Conservation (phyloP, 23 tunicate genomes). For the Halocynthia roretzi region DNA sequence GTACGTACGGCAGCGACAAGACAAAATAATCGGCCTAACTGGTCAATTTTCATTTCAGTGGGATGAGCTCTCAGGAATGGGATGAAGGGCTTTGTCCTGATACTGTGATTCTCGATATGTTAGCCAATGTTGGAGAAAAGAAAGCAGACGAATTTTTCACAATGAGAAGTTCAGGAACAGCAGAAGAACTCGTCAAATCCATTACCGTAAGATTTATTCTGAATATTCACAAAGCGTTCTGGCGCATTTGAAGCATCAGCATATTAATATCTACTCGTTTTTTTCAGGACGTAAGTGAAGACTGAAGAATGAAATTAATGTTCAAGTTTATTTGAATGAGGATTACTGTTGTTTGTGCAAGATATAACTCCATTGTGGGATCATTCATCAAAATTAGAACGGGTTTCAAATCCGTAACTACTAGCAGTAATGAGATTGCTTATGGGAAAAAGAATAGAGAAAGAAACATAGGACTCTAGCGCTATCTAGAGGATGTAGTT, state of each 20-base stretch:
- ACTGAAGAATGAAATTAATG: not conserved
- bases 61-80: constrained; percentile 29
- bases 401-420: too few species aligned
- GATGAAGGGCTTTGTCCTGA: constrained; percentile 87
- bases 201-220: constrained; percentile 43
- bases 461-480: too few species aligned
- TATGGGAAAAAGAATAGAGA: too few species aligned
- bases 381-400: too few species aligned
- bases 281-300: constrained; percentile 3
- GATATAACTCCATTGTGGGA: too few species aligned
- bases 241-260: not conserved
- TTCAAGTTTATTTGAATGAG: not conserved
- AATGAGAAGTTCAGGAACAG: constrained; percentile 47
- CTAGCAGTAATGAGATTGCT: too few species aligned
- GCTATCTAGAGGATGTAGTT: too few species aligned
- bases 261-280: not conserved
- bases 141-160: constrained; percentile 37
- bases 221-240: not conserved
- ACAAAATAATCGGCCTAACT: too few species aligned
- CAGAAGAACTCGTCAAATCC: constrained; percentile 33
- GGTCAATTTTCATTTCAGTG: not conserved
- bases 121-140: constrained; percentile 41
- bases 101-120: constrained; percentile 44
- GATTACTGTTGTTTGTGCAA: too few species aligned
- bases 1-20: too few species aligned